These are phyloP conservation scores for Origma solitaria DNA, from an alignment of 2,113 vertebrate genomes.

Conservation along the genomic window DNA sequence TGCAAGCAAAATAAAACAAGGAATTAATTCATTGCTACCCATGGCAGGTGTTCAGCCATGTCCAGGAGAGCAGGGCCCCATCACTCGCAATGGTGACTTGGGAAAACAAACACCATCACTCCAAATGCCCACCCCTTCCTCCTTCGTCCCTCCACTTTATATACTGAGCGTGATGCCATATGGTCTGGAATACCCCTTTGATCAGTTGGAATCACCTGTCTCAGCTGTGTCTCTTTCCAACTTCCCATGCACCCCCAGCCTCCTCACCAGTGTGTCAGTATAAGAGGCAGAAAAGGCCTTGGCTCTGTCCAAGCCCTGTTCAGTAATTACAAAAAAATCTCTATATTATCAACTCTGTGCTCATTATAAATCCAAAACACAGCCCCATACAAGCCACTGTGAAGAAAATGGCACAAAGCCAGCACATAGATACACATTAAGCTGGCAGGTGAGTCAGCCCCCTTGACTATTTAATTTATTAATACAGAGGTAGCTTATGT, in stretches of 20 bases:
- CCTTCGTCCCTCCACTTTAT: background rate
- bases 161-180: background rate
- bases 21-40: background rate
- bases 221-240: background rate
- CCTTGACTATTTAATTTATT: background rate
- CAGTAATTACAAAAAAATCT: background rate
- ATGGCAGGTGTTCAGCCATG: background rate
- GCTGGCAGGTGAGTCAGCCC: too few species aligned
- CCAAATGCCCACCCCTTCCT: background rate
- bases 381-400: background rate
- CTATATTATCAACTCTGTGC: background rate
- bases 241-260: background rate
- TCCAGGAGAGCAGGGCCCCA: background rate
- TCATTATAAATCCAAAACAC: background rate
- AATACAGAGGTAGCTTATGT: background rate
- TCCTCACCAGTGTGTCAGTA: accelerated
- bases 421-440: background rate
- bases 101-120: background rate
- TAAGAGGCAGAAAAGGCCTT: background rate
- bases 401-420: background rate
- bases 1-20: background rate
- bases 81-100: background rate
- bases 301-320: background rate
- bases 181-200: background rate
- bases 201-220: background rate